phyloP scores from a whole-genome alignment of 2,113 vertebrate species.

The Herpailurus yagouaroundi region DNA sequence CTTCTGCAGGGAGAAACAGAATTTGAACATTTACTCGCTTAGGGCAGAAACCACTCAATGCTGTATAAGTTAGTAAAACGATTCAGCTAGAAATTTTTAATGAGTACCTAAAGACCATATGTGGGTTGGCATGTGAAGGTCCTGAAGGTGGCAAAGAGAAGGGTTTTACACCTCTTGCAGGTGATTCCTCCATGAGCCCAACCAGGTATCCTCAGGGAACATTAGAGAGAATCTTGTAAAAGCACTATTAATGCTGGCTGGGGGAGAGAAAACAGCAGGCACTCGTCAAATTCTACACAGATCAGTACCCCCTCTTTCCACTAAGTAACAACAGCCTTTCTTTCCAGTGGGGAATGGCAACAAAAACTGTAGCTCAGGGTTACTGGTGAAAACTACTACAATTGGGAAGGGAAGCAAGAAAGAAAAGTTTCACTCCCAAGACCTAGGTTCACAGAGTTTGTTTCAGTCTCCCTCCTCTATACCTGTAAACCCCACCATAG shows the following conservation, averaged over 20 bases:
- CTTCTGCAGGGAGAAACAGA: neutral
- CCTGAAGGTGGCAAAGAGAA: neutral
- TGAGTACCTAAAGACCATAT: neutral
- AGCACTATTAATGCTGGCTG: neutral
- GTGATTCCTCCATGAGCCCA: neutral
- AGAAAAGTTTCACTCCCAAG: neutral
- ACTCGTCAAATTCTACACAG: neutral
- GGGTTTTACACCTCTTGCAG: neutral
- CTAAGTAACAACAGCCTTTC: neutral
- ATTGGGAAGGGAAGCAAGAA: neutral
- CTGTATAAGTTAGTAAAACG: neutral
- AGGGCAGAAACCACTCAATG: neutral
- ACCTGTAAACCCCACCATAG: accelerated
- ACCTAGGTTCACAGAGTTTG: neutral
- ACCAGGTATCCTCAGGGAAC: neutral
- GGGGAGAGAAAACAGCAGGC: neutral
- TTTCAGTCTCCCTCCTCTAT: no score
- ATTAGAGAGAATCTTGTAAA: neutral
- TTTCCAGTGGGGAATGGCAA: neutral
- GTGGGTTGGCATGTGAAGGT: neutral
- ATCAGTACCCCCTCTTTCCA: no score
- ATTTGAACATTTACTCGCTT: neutral
- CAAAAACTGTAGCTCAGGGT: neutral
- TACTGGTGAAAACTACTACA: neutral
- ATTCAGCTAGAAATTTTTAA: neutral